A percentile compares a stretch with the other conserved stretches of the same genome.
These are phyloP conservation scores for Hecatera dysodea DNA, from an alignment of 2,888 invertebrate species.

Conservation along the genomic window DNA sequence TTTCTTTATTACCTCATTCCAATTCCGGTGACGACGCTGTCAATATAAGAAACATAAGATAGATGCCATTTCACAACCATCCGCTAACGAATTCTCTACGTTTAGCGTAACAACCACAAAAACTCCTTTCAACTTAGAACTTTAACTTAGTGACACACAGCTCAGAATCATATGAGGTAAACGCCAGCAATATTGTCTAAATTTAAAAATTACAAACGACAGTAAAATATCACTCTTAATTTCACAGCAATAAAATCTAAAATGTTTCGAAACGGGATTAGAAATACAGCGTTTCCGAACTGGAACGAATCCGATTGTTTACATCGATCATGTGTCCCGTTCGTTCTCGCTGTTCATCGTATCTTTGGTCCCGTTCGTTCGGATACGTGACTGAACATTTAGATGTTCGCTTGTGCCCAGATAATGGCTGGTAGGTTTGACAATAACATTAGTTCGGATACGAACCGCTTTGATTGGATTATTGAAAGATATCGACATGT, in stretches of 20 bases:
- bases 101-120: constrained; percentile 36
- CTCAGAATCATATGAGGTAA: constrained; percentile 39
- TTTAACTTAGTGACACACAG: rapidly evolving
- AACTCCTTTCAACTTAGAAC: constrained; percentile 28
- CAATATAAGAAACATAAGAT: constrained; percentile 84
- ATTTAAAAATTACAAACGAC: constrained; percentile 62
- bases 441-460: constrained; percentile 88
- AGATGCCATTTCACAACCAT: constrained; percentile 79
- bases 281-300: constrained; percentile 64
- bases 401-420: constrained; percentile 81
- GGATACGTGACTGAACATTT: constrained; percentile 87
- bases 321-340: constrained; percentile 75
- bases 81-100: constrained; percentile 75
- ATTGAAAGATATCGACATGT: constrained; percentile 86
- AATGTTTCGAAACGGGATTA: constrained; percentile 54
- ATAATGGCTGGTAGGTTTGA: constrained; percentile 86
- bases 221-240: constrained; percentile 57
- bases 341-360: constrained; percentile 61
- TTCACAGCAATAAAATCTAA: constrained; percentile 50
- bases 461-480: constrained; percentile 87
- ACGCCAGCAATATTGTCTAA: constrained; percentile 42
- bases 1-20: constrained; percentile 85
- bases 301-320: constrained; percentile 75
- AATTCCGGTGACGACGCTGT: constrained; percentile 79
- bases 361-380: constrained; percentile 64